Percentiles rank a stretch among this genome's conserved stretches.
Conservation (phyloP, 2,888 invertebrate genomes). For the Drosophila recens region DNA sequence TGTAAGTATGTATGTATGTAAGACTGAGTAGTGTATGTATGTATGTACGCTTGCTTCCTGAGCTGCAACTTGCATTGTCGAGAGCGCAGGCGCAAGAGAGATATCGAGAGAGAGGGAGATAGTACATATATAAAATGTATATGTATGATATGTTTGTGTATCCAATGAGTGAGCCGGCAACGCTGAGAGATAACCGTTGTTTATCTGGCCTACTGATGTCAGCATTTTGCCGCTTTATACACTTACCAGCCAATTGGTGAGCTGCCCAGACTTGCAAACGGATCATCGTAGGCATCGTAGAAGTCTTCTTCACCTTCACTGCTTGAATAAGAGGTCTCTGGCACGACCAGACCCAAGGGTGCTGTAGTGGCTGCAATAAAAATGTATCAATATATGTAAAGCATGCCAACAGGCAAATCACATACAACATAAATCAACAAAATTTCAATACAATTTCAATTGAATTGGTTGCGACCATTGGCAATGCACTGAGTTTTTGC, state of each 20-base stretch:
- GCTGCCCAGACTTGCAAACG: slow-evolving; percentile 86
- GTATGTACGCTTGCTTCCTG: slow-evolving; percentile 10
- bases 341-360: slow-evolving; percentile 87
- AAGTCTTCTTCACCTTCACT: slow-evolving; percentile 98
- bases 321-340: slow-evolving; percentile 98
- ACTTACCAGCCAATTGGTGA: slow-evolving; percentile 85
- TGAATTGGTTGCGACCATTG: slow-evolving; percentile 17
- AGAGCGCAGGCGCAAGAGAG: slow-evolving; percentile 44
- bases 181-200: slow-evolving; percentile 27
- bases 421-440: slow-evolving; percentile 35
- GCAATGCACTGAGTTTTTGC: slow-evolving; percentile 35
- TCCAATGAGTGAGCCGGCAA: slow-evolving; percentile 44
- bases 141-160: slow-evolving; percentile 1
- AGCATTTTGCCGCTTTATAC: slow-evolving; percentile 23
- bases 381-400: slow-evolving; percentile 5
- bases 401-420: background rate
- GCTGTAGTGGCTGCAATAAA: slow-evolving; percentile 78
- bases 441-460: slow-evolving; percentile 8
- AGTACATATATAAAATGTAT: background rate
- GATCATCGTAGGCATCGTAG: slow-evolving; percentile 95
- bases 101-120: background rate
- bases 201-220: slow-evolving; percentile 36
- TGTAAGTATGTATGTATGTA: slow-evolving; percentile 11
- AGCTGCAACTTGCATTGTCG: slow-evolving; percentile 40
- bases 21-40: background rate